These are phyloP conservation scores for Nomada ferruginata DNA, from an alignment of 2,888 invertebrate genomes.

Conservation along the genomic window DNA sequence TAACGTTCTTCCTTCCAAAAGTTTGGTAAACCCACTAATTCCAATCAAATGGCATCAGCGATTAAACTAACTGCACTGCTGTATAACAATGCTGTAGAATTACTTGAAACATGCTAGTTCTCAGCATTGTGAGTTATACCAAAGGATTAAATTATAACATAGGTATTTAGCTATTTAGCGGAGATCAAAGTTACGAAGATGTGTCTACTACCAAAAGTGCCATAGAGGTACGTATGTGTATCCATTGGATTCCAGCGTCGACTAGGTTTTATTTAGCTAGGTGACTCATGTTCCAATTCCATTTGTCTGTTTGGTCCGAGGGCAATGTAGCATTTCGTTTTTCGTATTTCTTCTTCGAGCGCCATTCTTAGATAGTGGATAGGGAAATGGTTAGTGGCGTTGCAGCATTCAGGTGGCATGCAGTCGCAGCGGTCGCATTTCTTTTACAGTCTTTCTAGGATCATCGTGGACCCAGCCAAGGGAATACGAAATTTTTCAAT, in stretches of 20 bases:
- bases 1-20: background rate
- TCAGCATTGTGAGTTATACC: constrained; percentile 71
- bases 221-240: constrained; percentile 83
- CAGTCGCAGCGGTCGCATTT: constrained; percentile 74
- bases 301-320: constrained; percentile 36
- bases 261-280: constrained; percentile 76
- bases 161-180: constrained; percentile 82
- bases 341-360: constrained; percentile 45
- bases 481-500: constrained; percentile 68
- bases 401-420: constrained; percentile 81
- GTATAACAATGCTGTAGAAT: constrained; percentile 70
- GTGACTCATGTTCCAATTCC: constrained; percentile 48
- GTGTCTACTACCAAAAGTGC: constrained; percentile 68
- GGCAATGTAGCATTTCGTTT: constrained; percentile 34
- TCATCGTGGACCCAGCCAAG: constrained; percentile 80
- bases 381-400: constrained; percentile 73
- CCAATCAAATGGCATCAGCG: constrained; percentile 54
- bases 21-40: background rate
- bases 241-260: constrained; percentile 80
- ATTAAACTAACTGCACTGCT: constrained; percentile 62
- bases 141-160: constrained; percentile 77
- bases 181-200: constrained; percentile 75
- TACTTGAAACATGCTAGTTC: constrained; percentile 59
- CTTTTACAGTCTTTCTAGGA: constrained; percentile 83
- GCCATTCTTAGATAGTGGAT: constrained; percentile 51